Base-by-base conservation (phyloP, 2,888 invertebrate species). In the Agapetus fuscipes region DNA sequence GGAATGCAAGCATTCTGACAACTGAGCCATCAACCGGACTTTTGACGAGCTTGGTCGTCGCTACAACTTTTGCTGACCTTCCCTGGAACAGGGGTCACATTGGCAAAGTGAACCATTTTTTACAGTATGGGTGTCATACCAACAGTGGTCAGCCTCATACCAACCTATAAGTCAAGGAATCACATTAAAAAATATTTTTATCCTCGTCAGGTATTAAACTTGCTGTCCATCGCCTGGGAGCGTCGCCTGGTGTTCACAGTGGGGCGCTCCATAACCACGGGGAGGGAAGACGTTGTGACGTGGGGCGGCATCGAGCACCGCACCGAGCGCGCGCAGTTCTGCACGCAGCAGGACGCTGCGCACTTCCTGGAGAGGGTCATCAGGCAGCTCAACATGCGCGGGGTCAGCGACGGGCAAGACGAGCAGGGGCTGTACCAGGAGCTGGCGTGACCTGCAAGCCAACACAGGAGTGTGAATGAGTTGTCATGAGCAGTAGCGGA, bases 291-390 rank as follows among this genome's bases (percentile, higher is more conserved):
- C 66, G 88, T 90, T 43, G 86, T 94, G 38, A 80, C 89, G 30
- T 95, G 95, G 95, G 87, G 87, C 57, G 82, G 80, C 54, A 83
- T 89, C 45, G 88, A 88, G 54, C 89, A 89, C 58, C 88, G 88
- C 62, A 88, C 88, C 41, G 80, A 83, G 59, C 65, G 77, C 16
- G 78, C 77, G 38, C 48, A 45, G 37, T 48, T 41, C 30, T 27
- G 32, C 6, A 30, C 34, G 2, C 25, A 40, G 16, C 42, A 40
- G 13, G 48, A 48, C 34, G 37, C 48, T 3, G 48, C 48, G 1
- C 48, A 43, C 25, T 48, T 48, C 33, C 35, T 48, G 9, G 48
- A 48, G 30, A 37, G 65, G 38, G 60, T 61, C 42, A 59, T 65
- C 57, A 61, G 63, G 37, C 65, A 65, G 50, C 51, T 65, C 43